A percentile compares a stretch with the other conserved stretches of the same genome.
phyloP scores from a whole-genome alignment of 2,797 vertebrate species.

The Pristis pectinata region DNA sequence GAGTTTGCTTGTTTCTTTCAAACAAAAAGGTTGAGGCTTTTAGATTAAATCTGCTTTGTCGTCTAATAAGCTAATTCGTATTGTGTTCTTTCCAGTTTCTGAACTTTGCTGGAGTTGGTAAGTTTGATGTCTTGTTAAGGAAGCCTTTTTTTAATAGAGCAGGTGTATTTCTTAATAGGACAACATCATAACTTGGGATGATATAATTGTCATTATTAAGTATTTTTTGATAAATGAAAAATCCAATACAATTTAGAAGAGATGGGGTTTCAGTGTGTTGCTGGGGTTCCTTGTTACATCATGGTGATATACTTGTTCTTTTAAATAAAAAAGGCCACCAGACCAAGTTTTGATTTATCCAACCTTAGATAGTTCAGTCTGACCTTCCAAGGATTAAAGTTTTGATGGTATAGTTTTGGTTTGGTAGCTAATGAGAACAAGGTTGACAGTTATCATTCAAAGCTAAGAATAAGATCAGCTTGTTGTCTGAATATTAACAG shows the following conservation, averaged over 20 bases:
- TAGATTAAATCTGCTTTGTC: background rate
- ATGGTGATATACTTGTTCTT: background rate
- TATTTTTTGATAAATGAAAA: constrained; percentile 20
- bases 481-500: background rate
- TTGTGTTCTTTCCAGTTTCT: constrained; percentile 1
- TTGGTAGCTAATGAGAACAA: background rate
- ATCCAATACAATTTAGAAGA: constrained; percentile 8
- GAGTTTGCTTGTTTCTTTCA: background rate
- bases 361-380: background rate
- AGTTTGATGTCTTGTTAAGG: background rate
- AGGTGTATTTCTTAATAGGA: background rate
- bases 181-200: background rate
- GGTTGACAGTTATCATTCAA: background rate
- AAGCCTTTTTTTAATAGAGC: background rate
- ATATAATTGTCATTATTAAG: background rate
- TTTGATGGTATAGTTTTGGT: background rate
- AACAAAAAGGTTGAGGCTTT: background rate
- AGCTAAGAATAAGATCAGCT: background rate
- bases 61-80: background rate
- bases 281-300: constrained; percentile 30
- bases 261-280: constrained; percentile 1
- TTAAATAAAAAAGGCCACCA: background rate
- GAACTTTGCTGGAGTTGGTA: constrained; percentile 2
- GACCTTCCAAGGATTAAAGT: background rate
- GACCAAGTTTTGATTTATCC: background rate